Evolutionary conservation across 2,888 invertebrate species (phyloP).

Genomic region (Thymelicus lineola): DNA sequence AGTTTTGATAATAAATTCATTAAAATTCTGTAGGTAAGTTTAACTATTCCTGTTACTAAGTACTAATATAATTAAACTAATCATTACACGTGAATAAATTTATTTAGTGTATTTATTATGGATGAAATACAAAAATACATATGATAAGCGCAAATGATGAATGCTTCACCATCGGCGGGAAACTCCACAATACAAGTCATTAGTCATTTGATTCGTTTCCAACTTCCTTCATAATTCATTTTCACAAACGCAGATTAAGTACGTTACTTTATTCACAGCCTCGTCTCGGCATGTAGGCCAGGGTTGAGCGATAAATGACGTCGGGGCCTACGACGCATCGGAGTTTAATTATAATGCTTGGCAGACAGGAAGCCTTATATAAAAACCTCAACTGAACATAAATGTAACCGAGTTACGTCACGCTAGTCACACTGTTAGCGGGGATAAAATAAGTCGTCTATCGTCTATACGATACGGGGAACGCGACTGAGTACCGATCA

Average conservation of each 20-base stretch:
- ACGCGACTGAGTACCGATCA: slow-evolving; percentile 72
- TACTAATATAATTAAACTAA: no score
- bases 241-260: slow-evolving; percentile 33
- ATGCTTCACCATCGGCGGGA: slow-evolving; percentile 3
- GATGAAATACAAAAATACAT: neutral
- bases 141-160: slow-evolving; percentile 14
- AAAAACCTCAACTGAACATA: slow-evolving; percentile 55
- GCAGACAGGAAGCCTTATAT: slow-evolving; percentile 63
- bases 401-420: slow-evolving; percentile 50
- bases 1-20: no score
- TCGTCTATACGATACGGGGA: slow-evolving; percentile 57
- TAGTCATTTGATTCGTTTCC: slow-evolving; percentile 30
- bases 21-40: no score
- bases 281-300: slow-evolving; percentile 43
- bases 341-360: slow-evolving; percentile 56
- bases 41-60: no score
- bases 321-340: slow-evolving; percentile 41
- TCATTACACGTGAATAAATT: no score
- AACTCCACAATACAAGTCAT: slow-evolving; percentile 38
- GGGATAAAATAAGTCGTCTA: slow-evolving; percentile 53
- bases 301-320: slow-evolving; percentile 38
- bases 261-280: slow-evolving; percentile 47
- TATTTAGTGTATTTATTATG: no score
- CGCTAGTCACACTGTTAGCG: slow-evolving; percentile 46
- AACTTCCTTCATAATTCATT: slow-evolving; percentile 36